A percentile compares a stretch with the other conserved stretches of the same genome.
Evolutionary conservation across 2,797 vertebrate species (phyloP).

Genomic region (Capromys pilorides): DNA sequence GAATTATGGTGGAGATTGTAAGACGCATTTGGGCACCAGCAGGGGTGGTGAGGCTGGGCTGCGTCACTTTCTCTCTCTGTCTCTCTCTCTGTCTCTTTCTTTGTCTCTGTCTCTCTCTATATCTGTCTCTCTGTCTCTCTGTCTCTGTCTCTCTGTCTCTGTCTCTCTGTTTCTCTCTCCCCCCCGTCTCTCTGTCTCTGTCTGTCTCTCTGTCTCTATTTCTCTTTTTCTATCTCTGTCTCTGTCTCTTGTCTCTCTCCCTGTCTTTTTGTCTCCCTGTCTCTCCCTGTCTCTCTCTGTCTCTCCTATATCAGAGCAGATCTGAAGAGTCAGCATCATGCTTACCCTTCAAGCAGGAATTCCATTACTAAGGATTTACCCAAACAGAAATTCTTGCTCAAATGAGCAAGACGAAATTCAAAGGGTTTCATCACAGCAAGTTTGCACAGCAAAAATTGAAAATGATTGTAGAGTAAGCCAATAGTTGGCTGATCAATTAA

Average conservation of each 20-base stretch:
- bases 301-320: background rate
- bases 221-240: too few relatives aligned
- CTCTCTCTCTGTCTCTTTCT: background rate
- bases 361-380: background rate
- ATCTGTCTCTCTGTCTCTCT: too few relatives aligned
- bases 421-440: background rate
- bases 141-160: too few relatives aligned
- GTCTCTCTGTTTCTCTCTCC: fast-evolving
- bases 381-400: background rate
- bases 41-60: background rate
- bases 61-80: too few relatives aligned
- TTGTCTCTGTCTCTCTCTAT: too few relatives aligned
- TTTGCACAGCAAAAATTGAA: background rate
- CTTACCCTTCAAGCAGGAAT: background rate
- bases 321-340: background rate
- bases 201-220: background rate
- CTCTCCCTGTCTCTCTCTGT: background rate
- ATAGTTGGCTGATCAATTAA: background rate
- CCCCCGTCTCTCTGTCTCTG: too few relatives aligned
- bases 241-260: too few relatives aligned
- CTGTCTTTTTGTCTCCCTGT: too few relatives aligned
- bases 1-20: background rate
- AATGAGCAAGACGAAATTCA: background rate
- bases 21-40: background rate
- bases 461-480: background rate